Evolutionary conservation across 2,888 invertebrate species (phyloP).

Genomic region (Tuta absoluta): DNA sequence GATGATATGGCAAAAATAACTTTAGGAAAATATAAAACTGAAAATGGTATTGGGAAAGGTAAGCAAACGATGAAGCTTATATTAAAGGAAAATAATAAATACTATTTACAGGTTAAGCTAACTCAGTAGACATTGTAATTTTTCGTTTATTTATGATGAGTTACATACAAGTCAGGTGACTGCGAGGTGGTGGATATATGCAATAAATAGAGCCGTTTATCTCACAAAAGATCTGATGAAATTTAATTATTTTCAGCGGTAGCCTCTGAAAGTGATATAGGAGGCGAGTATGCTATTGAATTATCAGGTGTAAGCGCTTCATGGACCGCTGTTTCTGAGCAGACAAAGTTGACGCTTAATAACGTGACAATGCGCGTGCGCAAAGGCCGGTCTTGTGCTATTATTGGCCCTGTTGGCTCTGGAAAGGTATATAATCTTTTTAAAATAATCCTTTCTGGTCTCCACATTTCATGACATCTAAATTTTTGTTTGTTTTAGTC

Average conservation of each 20-base stretch:
- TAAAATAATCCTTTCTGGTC: not conserved
- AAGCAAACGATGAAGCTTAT: not conserved
- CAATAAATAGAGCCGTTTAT: too few relatives aligned
- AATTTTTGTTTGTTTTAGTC: slow-evolving; percentile 39
- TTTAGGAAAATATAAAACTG: slow-evolving; percentile 46
- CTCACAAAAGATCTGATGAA: not conserved
- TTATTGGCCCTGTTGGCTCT: slow-evolving; percentile 94
- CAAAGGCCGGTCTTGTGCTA: slow-evolving; percentile 85
- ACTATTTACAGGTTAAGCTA: too few relatives aligned
- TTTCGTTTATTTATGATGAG: too few relatives aligned
- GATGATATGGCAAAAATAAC: slow-evolving; percentile 39
- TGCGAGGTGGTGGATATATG: too few relatives aligned
- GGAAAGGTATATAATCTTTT: slow-evolving; percentile 81
- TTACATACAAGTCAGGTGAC: too few relatives aligned
- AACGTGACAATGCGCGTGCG: slow-evolving; percentile 80
- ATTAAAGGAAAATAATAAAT: not conserved
- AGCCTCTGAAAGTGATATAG: slow-evolving; percentile 19
- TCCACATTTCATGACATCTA: too few relatives aligned
- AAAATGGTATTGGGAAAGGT: slow-evolving; percentile 28
- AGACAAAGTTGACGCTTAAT: slow-evolving; percentile 71
- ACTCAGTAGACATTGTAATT: too few relatives aligned
- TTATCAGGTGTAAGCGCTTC: slow-evolving; percentile 59
- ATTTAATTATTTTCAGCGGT: not conserved
- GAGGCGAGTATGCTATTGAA: slow-evolving; percentile 55
- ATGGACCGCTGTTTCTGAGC: slow-evolving; percentile 59